Percentiles rank a stretch among this genome's conserved stretches.
Conservation (phyloP, 2,888 invertebrate genomes). For the Elgonia sp. region DNA sequence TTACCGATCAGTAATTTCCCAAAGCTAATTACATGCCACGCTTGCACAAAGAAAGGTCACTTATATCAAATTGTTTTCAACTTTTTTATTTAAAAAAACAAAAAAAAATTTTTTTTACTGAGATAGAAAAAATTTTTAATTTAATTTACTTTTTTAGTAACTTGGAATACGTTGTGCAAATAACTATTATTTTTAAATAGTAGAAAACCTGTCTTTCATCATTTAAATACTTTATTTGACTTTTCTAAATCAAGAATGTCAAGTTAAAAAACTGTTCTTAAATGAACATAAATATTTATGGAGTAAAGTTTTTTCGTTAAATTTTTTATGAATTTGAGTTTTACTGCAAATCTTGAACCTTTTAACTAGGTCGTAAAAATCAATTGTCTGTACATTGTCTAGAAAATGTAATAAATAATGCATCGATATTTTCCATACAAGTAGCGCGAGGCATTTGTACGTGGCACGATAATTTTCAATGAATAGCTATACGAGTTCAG, state of each 20-base stretch:
- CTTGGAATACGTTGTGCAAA: too few species aligned
- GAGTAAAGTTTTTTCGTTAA: not conserved
- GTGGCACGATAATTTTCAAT: slow-evolving; percentile 77
- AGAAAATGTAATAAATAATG: slow-evolving; percentile 83
- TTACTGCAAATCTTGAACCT: slow-evolving; percentile 21
- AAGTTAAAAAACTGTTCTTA: not conserved
- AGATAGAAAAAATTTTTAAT: too few species aligned
- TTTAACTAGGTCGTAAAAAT: slow-evolving; percentile 40
- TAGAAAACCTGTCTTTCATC: too few species aligned
- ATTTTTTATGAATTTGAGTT: slow-evolving; percentile 20
- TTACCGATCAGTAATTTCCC: slow-evolving; percentile 52
- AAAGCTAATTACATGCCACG: slow-evolving; percentile 48
- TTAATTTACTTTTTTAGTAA: too few species aligned
- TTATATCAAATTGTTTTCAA: slow-evolving; percentile 35
- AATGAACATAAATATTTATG: not conserved
- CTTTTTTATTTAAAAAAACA: too few species aligned
- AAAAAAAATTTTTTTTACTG: too few species aligned
- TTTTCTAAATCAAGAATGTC: too few species aligned
- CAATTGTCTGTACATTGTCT: slow-evolving; percentile 79
- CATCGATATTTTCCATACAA: slow-evolving; percentile 81
- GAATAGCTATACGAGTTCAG: slow-evolving; percentile 40
- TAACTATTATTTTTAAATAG: too few species aligned
- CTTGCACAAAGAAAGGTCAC: slow-evolving; percentile 37
- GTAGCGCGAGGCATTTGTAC: slow-evolving; percentile 80
- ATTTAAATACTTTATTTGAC: too few species aligned